Percentiles rank a stretch among this genome's conserved stretches.
Evolutionary conservation across 1,140 invertebrate genomes (phyloP).

Genomic region (Diabrotica virgifera): DNA sequence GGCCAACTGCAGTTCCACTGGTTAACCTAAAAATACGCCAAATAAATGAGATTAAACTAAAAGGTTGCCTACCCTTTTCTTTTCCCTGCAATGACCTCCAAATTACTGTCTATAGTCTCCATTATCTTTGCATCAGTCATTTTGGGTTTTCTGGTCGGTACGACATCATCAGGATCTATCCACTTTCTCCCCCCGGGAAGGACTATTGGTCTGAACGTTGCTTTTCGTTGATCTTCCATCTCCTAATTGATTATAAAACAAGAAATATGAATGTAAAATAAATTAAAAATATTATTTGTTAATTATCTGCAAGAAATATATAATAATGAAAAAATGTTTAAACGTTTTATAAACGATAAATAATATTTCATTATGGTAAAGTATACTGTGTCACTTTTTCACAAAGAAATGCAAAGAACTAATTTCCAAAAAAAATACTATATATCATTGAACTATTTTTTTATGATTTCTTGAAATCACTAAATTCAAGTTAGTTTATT

Average conservation of each 20-base stretch:
- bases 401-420: too few relatives aligned
- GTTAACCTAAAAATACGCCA: constrained; percentile 50
- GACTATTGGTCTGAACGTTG: constrained; percentile 53
- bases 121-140: constrained; percentile 76
- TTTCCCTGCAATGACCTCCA: constrained; percentile 72
- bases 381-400: too few relatives aligned
- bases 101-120: constrained; percentile 69
- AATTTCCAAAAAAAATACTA: too few relatives aligned
- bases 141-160: constrained; percentile 32
- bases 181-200: constrained; percentile 69
- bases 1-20: constrained; percentile 55
- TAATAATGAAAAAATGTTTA: too few relatives aligned
- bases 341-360: too few relatives aligned
- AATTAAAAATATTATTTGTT: too few relatives aligned
- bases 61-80: constrained; percentile 63
- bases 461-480: too few relatives aligned
- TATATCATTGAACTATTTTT: too few relatives aligned
- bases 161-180: constrained; percentile 70
- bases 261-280: too few relatives aligned
- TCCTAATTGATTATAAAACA: constrained; percentile 1
- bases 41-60: constrained; percentile 40
- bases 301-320: too few relatives aligned
- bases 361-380: too few relatives aligned
- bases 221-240: constrained; percentile 14
- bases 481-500: too few relatives aligned